Conservation (phyloP, 2,797 vertebrate genomes). For the Discoglossus pictus region DNA sequence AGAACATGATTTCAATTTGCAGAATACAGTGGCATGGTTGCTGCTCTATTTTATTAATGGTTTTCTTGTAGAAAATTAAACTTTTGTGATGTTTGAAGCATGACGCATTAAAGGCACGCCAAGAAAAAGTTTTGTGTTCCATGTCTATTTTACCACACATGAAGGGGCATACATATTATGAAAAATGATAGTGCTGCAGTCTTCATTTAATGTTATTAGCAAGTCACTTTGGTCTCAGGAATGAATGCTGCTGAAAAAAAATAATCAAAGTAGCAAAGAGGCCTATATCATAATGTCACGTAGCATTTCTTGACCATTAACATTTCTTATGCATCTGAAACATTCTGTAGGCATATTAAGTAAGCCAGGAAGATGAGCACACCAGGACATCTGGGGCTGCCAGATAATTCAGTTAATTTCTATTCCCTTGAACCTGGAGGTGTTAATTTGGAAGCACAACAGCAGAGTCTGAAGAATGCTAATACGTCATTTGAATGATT, state of each 20-base stretch:
- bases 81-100: too few species aligned
- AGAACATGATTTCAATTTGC: too few species aligned
- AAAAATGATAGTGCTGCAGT: too few species aligned
- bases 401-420: slow-evolving; percentile 94
- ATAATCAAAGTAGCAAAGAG: slow-evolving; percentile 50
- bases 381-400: slow-evolving; percentile 89
- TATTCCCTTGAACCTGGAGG: slow-evolving; percentile 94
- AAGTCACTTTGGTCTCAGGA: background rate
- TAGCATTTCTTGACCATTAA: slow-evolving; percentile 88
- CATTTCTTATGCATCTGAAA: slow-evolving; percentile 80
- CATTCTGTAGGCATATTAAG: slow-evolving; percentile 85
- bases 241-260: background rate
- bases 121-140: too few species aligned
- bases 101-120: too few species aligned
- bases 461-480: slow-evolving; percentile 90
- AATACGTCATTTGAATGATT: slow-evolving; percentile 94
- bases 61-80: too few species aligned
- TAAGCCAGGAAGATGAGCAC: slow-evolving; percentile 76
- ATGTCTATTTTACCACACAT: too few species aligned
- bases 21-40: too few species aligned
- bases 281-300: slow-evolving; percentile 69
- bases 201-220: too few species aligned
- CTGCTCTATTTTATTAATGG: too few species aligned
- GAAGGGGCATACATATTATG: too few species aligned
- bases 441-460: slow-evolving; percentile 92